Percentiles rank a stretch among this genome's conserved stretches.
These are phyloP conservation scores for Eulemur rufifrons DNA, from an alignment of 2,113 vertebrate genomes.

Conservation along the genomic window DNA sequence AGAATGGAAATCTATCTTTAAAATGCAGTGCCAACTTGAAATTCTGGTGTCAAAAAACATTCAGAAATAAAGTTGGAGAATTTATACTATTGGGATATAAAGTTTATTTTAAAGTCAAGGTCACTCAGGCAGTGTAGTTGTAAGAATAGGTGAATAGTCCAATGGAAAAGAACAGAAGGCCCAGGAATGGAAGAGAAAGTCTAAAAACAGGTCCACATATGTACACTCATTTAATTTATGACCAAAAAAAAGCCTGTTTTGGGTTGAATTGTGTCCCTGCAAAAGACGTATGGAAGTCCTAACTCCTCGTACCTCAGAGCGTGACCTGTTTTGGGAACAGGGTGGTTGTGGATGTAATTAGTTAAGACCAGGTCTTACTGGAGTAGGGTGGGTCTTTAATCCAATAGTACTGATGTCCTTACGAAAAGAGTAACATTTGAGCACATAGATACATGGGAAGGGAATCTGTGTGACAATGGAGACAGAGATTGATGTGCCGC, in stretches of 20 bases:
- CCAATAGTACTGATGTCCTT: not conserved
- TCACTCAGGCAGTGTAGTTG: not conserved
- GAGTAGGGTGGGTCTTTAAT: not conserved
- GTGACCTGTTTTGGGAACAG: not conserved
- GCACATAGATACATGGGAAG: not conserved
- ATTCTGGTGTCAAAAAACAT: not conserved
- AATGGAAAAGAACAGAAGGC: not conserved
- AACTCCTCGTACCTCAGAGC: not conserved
- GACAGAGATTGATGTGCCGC: not conserved
- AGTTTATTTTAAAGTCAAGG: conserved; percentile 22
- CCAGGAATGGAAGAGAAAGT: not conserved
- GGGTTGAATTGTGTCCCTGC: not conserved
- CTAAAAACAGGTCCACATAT: not conserved
- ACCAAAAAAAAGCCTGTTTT: not conserved
- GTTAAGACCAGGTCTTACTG: not conserved
- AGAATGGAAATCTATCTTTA: not conserved
- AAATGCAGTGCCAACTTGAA: not conserved
- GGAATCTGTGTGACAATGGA: not conserved
- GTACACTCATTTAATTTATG: not conserved
- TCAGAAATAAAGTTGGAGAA: not conserved
- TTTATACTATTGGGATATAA: not conserved
- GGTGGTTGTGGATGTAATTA: not conserved
- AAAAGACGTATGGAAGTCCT: not conserved
- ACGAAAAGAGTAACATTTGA: not conserved
- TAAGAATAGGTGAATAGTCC: not conserved